Base-by-base conservation (phyloP, 2,888 invertebrate species). In the Protophormia terraenovae region DNA sequence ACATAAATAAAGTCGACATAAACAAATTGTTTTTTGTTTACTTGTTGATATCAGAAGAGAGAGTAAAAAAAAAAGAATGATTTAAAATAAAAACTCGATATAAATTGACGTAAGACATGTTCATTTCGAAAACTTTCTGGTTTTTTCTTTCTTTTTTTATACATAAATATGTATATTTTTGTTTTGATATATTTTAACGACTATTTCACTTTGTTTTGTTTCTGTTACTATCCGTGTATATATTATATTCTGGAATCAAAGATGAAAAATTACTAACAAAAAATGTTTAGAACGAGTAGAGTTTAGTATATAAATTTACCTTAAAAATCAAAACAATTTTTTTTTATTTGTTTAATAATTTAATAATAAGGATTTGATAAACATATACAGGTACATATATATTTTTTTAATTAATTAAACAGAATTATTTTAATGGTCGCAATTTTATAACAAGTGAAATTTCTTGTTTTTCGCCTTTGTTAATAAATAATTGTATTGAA, bases 71-170 rank as follows among this genome's bases (percentile, higher is more conserved):
- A n/a, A n/a, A n/a, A n/a, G n/a, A n/a, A n/a, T n/a, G n/a, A n/a
- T n/a, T n/a, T 4, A 41, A 24, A 41, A 24, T 41, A 14, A 53
- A 67, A 69, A 69, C 69, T 35, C 50, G 41, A 71, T n/a, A 71
- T 38, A 41, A 35, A 35, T 50, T 71, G 71, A 71, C 71, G 55
- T 71, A 55, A 55, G 55, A 53, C 22, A 16, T 55, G 14, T 58
- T 22, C 22, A 50, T 55, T 58, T 41, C 58, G 27, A n/a, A 55
- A 35, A 53, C n/a, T 71, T 55, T 53, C 35, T 6, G 69, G 32
- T 69, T 53, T 69, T 12, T 53, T 50, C 22, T 67, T 19, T 67
- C 67, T 50, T 41, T 50, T 19, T 27, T 27, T 27, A 14, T n/a
- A 27, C 14, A 14, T n/a, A 10, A 14, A 27, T 29, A 27, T 55